phyloP scores from a whole-genome alignment of 2,797 vertebrate genomes.

The Phrynocephalus vlangalii region DNA sequence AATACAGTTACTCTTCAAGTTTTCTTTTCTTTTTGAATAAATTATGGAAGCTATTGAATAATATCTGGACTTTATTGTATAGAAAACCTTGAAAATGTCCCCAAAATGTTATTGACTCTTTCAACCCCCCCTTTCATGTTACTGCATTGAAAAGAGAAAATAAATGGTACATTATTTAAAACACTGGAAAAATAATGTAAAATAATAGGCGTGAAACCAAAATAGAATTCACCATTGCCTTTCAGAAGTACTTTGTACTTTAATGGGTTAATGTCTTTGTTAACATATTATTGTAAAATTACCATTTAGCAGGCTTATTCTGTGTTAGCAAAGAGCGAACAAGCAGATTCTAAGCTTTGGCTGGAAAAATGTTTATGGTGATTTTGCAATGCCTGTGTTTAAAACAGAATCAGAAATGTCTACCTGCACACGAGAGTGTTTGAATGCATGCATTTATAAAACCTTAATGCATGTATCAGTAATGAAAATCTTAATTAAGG shows the following conservation, averaged over 20 bases:
- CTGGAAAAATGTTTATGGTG: constrained; percentile 35
- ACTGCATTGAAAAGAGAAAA: neutral
- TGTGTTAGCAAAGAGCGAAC: constrained; percentile 59
- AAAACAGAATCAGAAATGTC: constrained; percentile 80
- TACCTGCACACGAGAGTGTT: constrained; percentile 80
- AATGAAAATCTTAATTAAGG: constrained; percentile 88
- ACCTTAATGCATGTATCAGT: constrained; percentile 85
- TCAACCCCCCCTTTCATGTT: neutral
- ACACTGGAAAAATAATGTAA: constrained; percentile 53
- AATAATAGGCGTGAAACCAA: constrained; percentile 59
- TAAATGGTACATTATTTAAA: constrained; percentile 32
- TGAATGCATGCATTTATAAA: constrained; percentile 77
- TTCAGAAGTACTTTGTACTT: constrained; percentile 44
- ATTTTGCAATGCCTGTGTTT: constrained; percentile 50
- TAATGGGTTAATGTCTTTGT: constrained; percentile 46
- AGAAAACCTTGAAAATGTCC: neutral
- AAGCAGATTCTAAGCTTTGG: constrained; percentile 57
- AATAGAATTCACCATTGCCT: constrained; percentile 33
- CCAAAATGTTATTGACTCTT: neutral
- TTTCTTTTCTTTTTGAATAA: constrained; percentile 14
- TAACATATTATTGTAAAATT: constrained; percentile 42
- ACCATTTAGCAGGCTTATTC: constrained; percentile 33
- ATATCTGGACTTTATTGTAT: neutral
- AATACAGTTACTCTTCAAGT: neutral
- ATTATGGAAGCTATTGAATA: neutral